These are phyloP conservation scores for Dorcus parallelipipedus DNA, from an alignment of 2,888 invertebrate genomes.

Conservation along the genomic window DNA sequence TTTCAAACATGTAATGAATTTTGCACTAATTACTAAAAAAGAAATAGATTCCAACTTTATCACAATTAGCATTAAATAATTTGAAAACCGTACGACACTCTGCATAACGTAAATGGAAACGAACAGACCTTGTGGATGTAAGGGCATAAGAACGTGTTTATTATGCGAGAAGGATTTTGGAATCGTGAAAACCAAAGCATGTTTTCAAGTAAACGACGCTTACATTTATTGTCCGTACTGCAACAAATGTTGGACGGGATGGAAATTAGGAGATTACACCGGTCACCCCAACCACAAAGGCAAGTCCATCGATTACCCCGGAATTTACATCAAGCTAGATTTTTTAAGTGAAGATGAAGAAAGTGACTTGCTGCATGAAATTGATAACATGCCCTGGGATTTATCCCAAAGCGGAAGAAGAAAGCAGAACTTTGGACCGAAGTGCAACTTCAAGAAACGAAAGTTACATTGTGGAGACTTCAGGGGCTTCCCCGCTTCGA, in stretches of 20 bases:
- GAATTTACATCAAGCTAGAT: conserved; percentile 63
- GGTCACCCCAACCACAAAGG: conserved; percentile 68
- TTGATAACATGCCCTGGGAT: conserved; percentile 84
- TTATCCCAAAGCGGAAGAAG: conserved; percentile 92
- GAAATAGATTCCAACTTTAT: too few species aligned
- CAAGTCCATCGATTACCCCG: conserved; percentile 60
- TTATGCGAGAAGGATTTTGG: conserved; percentile 73
- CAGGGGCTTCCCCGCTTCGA: conserved; percentile 79
- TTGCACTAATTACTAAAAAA: too few species aligned
- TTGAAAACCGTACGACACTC: too few species aligned
- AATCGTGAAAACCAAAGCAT: conserved; percentile 38
- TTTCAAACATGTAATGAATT: too few species aligned
- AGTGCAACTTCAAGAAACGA: conserved; percentile 95
- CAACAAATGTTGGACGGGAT: conserved; percentile 71
- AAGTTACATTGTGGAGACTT: conserved; percentile 78
- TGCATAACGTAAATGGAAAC: conserved; percentile 55
- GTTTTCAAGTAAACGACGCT: conserved; percentile 48
- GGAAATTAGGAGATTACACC: conserved; percentile 59
- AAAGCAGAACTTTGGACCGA: conserved; percentile 98
- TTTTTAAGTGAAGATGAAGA: conserved; percentile 76
- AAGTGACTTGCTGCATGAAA: conserved; percentile 57
- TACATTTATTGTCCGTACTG: conserved; percentile 78
- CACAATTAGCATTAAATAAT: too few species aligned
- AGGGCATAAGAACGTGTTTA: conserved; percentile 86
- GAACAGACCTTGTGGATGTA: conserved; percentile 83